These are phyloP conservation scores for Neopipo cinnamomea DNA, from an alignment of 2,113 vertebrate species.

Conservation along the genomic window DNA sequence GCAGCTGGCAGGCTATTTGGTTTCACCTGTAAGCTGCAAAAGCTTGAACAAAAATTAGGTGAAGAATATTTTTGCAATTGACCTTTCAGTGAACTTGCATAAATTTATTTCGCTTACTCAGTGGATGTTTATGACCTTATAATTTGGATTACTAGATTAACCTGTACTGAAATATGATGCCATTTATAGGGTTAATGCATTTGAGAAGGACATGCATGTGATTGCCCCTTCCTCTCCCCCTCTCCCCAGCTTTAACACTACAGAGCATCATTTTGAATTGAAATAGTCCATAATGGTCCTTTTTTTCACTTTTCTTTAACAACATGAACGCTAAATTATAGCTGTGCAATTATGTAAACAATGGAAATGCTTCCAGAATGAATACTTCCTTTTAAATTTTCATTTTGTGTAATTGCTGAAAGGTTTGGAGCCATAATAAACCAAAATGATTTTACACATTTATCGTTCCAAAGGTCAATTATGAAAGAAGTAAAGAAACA, in stretches of 20 bases:
- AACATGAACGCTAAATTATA: conserved; percentile 82
- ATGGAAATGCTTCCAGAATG: conserved; percentile 91
- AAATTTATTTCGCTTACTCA: conserved; percentile 10
- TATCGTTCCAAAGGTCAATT: conserved; percentile 94
- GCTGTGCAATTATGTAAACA: conserved; percentile 91
- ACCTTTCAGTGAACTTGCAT: conserved; percentile 64
- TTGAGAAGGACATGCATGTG: conserved; percentile 51
- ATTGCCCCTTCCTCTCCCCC: conserved; percentile 28
- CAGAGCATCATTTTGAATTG: conserved; percentile 74
- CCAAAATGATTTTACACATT: conserved; percentile 92
- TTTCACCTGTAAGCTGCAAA: conserved; percentile 75
- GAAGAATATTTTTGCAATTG: conserved; percentile 67
- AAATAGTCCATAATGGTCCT: conserved; percentile 76
- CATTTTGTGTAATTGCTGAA: conserved; percentile 94
- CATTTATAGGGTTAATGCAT: conserved; percentile 67
- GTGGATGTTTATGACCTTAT: conserved; percentile 16
- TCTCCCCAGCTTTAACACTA: conserved; percentile 62
- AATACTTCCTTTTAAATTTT: conserved; percentile 90
- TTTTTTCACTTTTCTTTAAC: conserved; percentile 79
- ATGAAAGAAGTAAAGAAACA: conserved; percentile 84
- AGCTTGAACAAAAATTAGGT: conserved; percentile 63
- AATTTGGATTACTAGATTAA: conserved; percentile 13
- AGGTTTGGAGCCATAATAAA: conserved; percentile 94
- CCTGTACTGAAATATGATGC: conserved; percentile 24
- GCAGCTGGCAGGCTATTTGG: conserved; percentile 77